phyloP scores from a whole-genome alignment of 2,797 vertebrate genomes.

The Myoxocephalus aenaeus region DNA sequence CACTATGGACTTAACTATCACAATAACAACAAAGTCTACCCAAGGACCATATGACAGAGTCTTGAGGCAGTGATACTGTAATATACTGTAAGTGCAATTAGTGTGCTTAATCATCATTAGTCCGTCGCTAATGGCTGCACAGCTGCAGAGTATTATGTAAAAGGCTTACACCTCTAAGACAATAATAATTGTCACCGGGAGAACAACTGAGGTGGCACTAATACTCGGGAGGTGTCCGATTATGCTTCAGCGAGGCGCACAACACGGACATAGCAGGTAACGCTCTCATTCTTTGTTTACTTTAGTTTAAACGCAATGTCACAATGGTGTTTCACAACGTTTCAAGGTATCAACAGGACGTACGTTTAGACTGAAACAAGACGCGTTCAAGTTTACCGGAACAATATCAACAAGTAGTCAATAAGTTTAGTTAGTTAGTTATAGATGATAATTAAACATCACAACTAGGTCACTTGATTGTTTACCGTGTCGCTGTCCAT shows the following conservation, averaged over 20 bases:
- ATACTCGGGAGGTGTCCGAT: slow-evolving; percentile 67
- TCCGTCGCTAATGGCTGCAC: slow-evolving; percentile 32
- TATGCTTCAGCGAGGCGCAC: slow-evolving; percentile 58
- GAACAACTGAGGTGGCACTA: slow-evolving; percentile 67
- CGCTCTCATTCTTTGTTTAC: slow-evolving; percentile 20
- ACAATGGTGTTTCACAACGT: background rate
- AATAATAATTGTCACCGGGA: slow-evolving; percentile 71
- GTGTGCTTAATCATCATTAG: slow-evolving; percentile 38
- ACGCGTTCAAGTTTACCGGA: background rate
- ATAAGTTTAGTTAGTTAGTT: background rate
- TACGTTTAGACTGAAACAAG: background rate
- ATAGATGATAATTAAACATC: background rate
- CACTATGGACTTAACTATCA: slow-evolving; percentile 8
- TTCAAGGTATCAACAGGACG: background rate
- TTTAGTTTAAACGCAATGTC: slow-evolving; percentile 12
- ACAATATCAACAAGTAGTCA: background rate
- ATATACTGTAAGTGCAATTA: slow-evolving; percentile 38
- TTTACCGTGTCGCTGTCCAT: slow-evolving; percentile 71
- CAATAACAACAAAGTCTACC: background rate
- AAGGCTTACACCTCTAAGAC: slow-evolving; percentile 66
- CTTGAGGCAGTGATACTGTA: background rate
- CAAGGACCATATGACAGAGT: background rate
- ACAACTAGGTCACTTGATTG: slow-evolving; percentile 8
- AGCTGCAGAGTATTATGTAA: slow-evolving; percentile 66
- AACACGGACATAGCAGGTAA: slow-evolving; percentile 78